Conservation (phyloP, 1,140 invertebrate species). For the Planococcus citri region DNA sequence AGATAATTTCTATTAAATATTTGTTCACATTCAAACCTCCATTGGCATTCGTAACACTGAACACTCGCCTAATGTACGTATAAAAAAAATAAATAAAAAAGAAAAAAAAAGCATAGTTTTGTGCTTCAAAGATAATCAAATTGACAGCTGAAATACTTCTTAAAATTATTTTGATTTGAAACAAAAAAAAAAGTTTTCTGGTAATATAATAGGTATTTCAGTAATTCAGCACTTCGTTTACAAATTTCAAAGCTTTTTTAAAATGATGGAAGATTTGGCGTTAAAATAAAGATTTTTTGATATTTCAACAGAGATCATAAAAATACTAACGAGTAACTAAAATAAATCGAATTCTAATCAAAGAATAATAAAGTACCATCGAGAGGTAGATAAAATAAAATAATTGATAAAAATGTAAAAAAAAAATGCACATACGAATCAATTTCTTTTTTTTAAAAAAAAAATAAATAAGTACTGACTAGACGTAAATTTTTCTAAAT, state of each 20-base stretch:
- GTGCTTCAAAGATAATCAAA: background rate
- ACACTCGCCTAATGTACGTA: background rate
- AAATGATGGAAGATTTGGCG: background rate
- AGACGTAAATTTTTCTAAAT: slow-evolving; percentile 12
- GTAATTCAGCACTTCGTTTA: background rate
- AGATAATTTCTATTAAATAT: background rate
- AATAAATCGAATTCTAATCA: slow-evolving; percentile 13
- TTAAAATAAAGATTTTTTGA: slow-evolving; percentile 11
- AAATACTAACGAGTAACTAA: slow-evolving; percentile 10
- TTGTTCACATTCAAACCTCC: slow-evolving; percentile 1
- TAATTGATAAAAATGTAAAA: slow-evolving; percentile 17
- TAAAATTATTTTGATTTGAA: background rate
- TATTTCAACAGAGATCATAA: slow-evolving; percentile 12
- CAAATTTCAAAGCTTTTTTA: background rate
- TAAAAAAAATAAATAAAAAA: background rate
- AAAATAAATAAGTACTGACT: slow-evolving; percentile 6
- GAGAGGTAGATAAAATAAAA: slow-evolving; percentile 17
- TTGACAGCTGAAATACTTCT: too few species aligned
- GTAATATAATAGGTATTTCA: background rate
- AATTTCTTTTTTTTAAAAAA: background rate
- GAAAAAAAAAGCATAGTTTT: background rate
- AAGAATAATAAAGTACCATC: slow-evolving; percentile 13
- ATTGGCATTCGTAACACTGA: background rate
- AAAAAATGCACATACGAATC: slow-evolving; percentile 9
- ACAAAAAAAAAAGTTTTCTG: background rate